Conservation (phyloP, 2,113 vertebrate species). For the Daboia siamensis region DNA sequence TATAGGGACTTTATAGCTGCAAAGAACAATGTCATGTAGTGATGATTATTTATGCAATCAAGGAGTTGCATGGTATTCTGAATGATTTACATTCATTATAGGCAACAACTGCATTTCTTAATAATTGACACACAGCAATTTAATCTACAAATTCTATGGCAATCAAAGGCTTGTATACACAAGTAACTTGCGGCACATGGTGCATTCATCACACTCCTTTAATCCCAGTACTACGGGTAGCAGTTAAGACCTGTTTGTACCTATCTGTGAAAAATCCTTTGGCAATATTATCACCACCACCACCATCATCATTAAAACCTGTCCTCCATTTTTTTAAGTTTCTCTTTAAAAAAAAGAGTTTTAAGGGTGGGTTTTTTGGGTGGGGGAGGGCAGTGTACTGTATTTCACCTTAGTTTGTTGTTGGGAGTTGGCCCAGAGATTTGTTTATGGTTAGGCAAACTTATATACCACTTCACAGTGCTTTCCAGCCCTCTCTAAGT, state of each 20-base stretch:
- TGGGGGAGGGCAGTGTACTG: background rate
- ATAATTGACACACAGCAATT: background rate
- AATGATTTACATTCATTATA: background rate
- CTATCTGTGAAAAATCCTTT: background rate
- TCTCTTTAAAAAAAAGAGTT: background rate
- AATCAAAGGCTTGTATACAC: background rate
- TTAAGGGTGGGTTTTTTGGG: no score
- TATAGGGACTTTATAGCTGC: background rate
- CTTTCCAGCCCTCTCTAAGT: no score
- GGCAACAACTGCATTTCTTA: slow-evolving; percentile 9
- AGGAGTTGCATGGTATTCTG: background rate
- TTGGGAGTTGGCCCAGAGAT: background rate
- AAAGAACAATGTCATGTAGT: background rate
- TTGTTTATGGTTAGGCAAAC: background rate
- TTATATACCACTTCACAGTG: no score
- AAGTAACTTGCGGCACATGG: background rate
- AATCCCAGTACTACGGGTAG: background rate
- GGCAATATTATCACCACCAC: background rate
- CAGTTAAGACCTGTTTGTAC: background rate
- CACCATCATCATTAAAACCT: background rate
- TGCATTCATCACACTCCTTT: background rate
- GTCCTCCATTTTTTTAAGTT: background rate
- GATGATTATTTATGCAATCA: slow-evolving; percentile 9
- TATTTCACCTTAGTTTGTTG: background rate
- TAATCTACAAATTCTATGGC: slow-evolving; percentile 9